Percentiles rank a stretch among this genome's conserved stretches.
These are phyloP conservation scores for Tortricodes alternella DNA, from an alignment of 2,888 invertebrate genomes.

Conservation along the genomic window DNA sequence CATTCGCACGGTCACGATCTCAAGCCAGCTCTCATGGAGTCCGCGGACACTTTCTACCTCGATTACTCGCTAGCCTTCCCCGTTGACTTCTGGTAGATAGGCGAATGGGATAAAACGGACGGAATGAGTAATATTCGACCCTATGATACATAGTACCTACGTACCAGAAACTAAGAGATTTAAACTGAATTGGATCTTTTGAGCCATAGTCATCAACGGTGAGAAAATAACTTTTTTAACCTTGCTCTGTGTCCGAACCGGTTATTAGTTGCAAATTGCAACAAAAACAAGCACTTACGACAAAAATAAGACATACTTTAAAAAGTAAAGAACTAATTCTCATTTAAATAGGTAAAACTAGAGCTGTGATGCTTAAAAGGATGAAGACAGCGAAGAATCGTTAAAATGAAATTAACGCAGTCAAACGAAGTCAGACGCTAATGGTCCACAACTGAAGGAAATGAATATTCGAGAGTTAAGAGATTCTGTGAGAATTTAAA, in stretches of 20 bases:
- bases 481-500: slow-evolving; percentile 15
- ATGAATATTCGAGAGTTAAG: slow-evolving; percentile 21
- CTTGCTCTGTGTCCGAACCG: slow-evolving; percentile 13
- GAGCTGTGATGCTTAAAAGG: slow-evolving; percentile 19
- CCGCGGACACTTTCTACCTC: slow-evolving; percentile 61
- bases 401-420: slow-evolving; percentile 37
- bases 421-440: slow-evolving; percentile 12
- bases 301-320: slow-evolving; percentile 13
- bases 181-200: background rate
- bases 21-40: slow-evolving; percentile 36
- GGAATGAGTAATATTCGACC: no score
- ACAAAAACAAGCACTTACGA: slow-evolving; percentile 12
- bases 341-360: slow-evolving; percentile 29
- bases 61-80: slow-evolving; percentile 45
- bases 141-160: no score
- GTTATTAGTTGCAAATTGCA: slow-evolving; percentile 18
- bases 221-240: slow-evolving; percentile 8
- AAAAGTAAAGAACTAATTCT: slow-evolving; percentile 22
- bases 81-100: slow-evolving; percentile 34
- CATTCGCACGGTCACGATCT: slow-evolving; percentile 63
- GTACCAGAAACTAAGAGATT: no score
- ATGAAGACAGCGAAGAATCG: slow-evolving; percentile 32
- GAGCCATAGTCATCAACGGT: slow-evolving; percentile 9
- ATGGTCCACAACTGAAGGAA: slow-evolving; percentile 15
- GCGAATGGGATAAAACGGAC: slow-evolving; percentile 20